Evolutionary conservation across 2,888 invertebrate genomes (phyloP).

Genomic region (Xestobium rufovillosum): DNA sequence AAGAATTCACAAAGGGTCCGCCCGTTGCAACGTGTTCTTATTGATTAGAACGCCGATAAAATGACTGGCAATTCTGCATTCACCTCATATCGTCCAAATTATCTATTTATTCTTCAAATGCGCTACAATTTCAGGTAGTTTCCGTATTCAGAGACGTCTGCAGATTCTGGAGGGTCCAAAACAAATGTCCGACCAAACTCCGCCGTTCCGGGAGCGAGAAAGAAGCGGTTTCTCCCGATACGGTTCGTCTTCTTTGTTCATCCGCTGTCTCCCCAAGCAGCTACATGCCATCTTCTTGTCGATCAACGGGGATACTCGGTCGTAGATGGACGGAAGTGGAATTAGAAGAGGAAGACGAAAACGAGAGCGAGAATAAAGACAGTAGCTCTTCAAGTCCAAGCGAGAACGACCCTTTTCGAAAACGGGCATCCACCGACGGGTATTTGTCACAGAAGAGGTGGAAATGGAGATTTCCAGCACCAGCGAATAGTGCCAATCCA

Average conservation of each 20-base stretch:
- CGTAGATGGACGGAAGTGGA: constrained; percentile 58
- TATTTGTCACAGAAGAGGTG: constrained; percentile 53
- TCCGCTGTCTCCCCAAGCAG: constrained; percentile 35
- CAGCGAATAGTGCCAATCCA: constrained; percentile 35
- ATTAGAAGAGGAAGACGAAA: constrained; percentile 54
- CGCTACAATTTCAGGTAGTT: constrained; percentile 54
- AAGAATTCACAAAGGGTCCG: too few species aligned
- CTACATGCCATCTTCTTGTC: constrained; percentile 31
- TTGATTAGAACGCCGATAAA: too few species aligned
- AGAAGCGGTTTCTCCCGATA: constrained; percentile 48
- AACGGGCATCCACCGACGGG: constrained; percentile 69
- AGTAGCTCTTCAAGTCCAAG: constrained; percentile 35
- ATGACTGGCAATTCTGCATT: too few species aligned
- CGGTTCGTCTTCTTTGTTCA: constrained; percentile 43
- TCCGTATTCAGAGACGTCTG: constrained; percentile 70
- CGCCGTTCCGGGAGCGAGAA: constrained; percentile 53
- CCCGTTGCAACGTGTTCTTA: too few species aligned
- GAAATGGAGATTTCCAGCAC: constrained; percentile 51
- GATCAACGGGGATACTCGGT: constrained; percentile 38
- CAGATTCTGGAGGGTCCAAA: constrained; percentile 66
- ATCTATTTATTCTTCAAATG: too few species aligned
- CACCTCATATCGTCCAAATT: too few species aligned
- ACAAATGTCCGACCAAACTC: constrained; percentile 55
- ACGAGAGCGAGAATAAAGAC: constrained; percentile 33
- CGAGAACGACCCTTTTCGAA: constrained; percentile 53